Conservation (phyloP, 2,797 vertebrate species). For the Alectoris magna region DNA sequence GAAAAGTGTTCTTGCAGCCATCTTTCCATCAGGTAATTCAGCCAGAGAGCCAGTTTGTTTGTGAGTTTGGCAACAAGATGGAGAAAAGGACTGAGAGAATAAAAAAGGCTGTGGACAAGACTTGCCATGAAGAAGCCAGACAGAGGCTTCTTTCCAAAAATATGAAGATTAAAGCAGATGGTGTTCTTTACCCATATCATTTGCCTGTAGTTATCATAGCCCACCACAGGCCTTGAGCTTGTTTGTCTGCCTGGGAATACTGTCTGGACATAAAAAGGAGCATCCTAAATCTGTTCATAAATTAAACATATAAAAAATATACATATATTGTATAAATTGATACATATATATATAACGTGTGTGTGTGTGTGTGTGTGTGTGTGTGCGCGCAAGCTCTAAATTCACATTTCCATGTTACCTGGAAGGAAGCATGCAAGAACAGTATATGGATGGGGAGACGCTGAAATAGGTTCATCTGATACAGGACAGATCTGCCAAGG, state of each 20-base stretch:
- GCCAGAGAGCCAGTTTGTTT: not conserved
- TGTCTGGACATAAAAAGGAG: slow-evolving; percentile 42
- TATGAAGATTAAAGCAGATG: not conserved
- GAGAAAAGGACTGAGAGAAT: slow-evolving; percentile 16
- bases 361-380: too few species aligned
- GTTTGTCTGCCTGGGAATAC: slow-evolving; percentile 40
- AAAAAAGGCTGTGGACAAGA: not conserved
- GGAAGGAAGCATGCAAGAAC: slow-evolving; percentile 59
- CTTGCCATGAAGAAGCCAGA: not conserved
- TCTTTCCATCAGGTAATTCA: not conserved
- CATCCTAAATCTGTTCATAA: slow-evolving; percentile 72
- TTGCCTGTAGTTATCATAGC: not conserved
- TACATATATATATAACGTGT: slow-evolving; percentile 22
- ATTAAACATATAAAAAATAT: slow-evolving; percentile 77
- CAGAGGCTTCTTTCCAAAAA: slow-evolving; percentile 6
- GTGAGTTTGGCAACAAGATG: not conserved
- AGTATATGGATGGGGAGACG: not conserved
- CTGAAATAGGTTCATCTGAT: slow-evolving; percentile 27
- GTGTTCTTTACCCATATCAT: not conserved
- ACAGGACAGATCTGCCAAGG: not conserved
- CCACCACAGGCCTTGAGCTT: slow-evolving; percentile 19
- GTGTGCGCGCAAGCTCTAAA: slow-evolving; percentile 41
- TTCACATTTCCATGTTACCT: slow-evolving; percentile 71
- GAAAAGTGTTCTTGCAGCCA: not conserved
- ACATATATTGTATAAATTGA: slow-evolving; percentile 60